A percentile compares a stretch with the other conserved stretches of the same genome.
Conservation (phyloP, 2,888 invertebrate genomes). For the Apodemia zela region DNA sequence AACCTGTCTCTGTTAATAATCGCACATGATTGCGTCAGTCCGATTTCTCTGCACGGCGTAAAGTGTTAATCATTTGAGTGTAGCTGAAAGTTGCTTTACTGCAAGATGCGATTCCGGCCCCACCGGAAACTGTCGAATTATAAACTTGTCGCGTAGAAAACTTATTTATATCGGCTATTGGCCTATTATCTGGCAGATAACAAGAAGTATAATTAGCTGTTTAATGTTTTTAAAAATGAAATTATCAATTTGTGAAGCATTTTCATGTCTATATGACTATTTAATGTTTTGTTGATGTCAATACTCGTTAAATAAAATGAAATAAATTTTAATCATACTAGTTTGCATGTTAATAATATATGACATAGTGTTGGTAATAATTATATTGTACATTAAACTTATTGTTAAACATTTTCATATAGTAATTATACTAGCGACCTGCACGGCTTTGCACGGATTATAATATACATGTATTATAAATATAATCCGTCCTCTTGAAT, state of each 20-base stretch:
- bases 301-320: no score
- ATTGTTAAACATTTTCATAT: no score
- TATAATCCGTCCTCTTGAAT: no score
- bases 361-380: no score
- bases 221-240: not conserved
- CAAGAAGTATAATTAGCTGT: not conserved
- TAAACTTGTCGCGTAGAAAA: conserved; percentile 2
- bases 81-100: conserved; percentile 7
- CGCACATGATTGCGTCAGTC: conserved; percentile 46
- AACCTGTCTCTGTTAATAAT: conserved; percentile 26
- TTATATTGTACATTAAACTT: no score
- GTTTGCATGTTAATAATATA: no score
- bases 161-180: conserved; percentile 2
- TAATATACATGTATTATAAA: no score
- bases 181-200: not conserved
- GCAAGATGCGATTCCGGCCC: conserved; percentile 11
- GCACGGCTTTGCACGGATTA: no score
- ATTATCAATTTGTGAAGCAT: not conserved
- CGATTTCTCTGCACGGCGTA: conserved; percentile 41
- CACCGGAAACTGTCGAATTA: conserved; percentile 12
- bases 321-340: no score
- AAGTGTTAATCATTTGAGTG: conserved; percentile 9
- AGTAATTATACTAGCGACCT: no score
- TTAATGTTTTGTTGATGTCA: not conserved
- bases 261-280: not conserved